These are phyloP conservation scores for Reticulitermes lucifugus DNA, from an alignment of 2,888 invertebrate species.

Conservation along the genomic window DNA sequence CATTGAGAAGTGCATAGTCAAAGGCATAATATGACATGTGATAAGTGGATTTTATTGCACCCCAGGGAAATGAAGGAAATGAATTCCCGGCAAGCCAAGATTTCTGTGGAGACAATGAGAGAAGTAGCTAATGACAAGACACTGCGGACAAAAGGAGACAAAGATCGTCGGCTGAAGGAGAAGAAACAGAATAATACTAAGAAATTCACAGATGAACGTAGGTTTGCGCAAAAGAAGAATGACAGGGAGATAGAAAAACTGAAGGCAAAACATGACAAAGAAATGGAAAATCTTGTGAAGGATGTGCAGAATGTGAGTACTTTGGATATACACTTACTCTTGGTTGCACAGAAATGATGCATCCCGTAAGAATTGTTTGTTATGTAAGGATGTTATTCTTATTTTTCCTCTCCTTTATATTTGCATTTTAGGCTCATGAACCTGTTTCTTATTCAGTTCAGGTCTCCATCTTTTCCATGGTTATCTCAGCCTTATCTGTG, in stretches of 20 bases:
- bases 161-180: constrained; percentile 91
- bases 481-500: too few species aligned
- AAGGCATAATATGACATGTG: neutral
- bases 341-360: too few species aligned
- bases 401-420: too few species aligned
- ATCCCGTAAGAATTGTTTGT: too few species aligned
- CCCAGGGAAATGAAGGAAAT: constrained; percentile 93
- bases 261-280: constrained; percentile 91
- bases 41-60: neutral
- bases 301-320: constrained; percentile 84
- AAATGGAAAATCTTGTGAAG: constrained; percentile 88
- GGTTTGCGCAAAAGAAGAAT: constrained; percentile 88
- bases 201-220: constrained; percentile 95
- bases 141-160: constrained; percentile 95
- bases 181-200: constrained; percentile 98
- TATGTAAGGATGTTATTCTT: too few species aligned
- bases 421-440: too few species aligned
- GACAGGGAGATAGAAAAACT: constrained; percentile 92
- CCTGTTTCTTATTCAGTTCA: too few species aligned
- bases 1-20: too few species aligned
- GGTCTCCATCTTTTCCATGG: too few species aligned
- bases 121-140: constrained; percentile 97
- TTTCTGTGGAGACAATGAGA: constrained; percentile 96
- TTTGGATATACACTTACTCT: too few species aligned
- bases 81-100: constrained; percentile 94